phyloP scores from a whole-genome alignment of 2,113 vertebrate genomes.

The Hydropotes inermis region DNA sequence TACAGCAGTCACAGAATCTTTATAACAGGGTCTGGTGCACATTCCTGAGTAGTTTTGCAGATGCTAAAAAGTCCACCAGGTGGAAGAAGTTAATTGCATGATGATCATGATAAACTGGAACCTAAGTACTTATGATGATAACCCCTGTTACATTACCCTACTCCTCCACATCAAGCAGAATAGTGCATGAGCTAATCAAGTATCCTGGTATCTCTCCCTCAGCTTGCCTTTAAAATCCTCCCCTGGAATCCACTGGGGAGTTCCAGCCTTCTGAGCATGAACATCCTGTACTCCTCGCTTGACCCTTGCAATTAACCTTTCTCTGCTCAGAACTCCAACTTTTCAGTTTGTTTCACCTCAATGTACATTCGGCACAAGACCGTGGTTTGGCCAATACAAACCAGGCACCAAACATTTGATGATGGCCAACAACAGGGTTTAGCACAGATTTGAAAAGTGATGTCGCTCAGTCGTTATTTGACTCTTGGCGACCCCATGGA shows the following conservation, averaged over 20 bases:
- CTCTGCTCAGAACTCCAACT: background rate
- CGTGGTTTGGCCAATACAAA: background rate
- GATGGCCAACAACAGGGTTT: accelerated
- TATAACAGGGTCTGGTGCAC: accelerated
- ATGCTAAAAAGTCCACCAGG: background rate
- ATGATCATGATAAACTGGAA: background rate
- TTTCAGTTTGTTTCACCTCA: background rate
- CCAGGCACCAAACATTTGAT: accelerated
- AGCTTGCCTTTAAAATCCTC: background rate
- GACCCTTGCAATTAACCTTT: background rate
- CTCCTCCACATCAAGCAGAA: accelerated
- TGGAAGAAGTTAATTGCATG: background rate
- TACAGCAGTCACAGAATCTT: background rate
- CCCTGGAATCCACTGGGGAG: accelerated
- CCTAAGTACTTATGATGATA: background rate
- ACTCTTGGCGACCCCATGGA: no score
- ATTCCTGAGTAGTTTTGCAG: background rate
- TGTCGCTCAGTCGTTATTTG: no score
- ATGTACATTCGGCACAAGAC: accelerated
- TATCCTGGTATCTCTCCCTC: background rate
- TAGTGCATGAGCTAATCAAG: background rate
- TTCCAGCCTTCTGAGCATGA: background rate
- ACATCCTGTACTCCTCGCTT: background rate
- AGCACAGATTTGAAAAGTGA: background rate
- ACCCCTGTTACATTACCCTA: accelerated